A percentile compares a stretch with the other conserved stretches of the same genome.
Conservation (phyloP, 2,888 invertebrate genomes). For the Eupelmus urozonus region DNA sequence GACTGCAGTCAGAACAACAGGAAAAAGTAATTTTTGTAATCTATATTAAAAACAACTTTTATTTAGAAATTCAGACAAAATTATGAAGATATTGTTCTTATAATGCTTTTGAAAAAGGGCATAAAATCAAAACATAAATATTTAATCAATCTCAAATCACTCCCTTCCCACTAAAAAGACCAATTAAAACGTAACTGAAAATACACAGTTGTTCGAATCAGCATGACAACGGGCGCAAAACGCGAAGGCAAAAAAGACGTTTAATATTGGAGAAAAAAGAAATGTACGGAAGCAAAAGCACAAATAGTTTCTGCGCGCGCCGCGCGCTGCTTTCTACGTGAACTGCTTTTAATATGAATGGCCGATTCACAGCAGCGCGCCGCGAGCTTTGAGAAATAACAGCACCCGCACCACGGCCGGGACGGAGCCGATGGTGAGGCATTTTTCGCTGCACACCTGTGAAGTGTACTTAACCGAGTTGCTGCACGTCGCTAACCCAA, state of each 20-base stretch:
- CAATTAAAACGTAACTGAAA: background rate
- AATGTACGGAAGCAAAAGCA: background rate
- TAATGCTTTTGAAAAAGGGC: no score
- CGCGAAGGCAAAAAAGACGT: background rate
- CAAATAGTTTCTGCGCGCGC: background rate
- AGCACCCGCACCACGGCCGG: conserved; percentile 3
- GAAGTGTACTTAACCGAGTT: background rate
- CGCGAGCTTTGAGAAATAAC: conserved; percentile 38
- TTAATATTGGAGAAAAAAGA: background rate
- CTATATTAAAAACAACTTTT: no score
- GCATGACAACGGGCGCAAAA: background rate
- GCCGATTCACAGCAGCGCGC: conserved; percentile 3
- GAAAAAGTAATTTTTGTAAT: no score
- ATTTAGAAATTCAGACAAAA: no score
- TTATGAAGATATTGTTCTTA: no score
- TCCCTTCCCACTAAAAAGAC: background rate
- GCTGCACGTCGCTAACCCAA: conserved; percentile 33
- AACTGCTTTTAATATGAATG: conserved; percentile 34
- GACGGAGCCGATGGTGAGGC: no score
- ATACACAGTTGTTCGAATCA: no score
- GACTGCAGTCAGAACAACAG: no score
- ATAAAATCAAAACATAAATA: background rate
- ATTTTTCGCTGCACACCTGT: conserved; percentile 5
- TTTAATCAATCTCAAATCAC: background rate
- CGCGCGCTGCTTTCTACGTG: background rate